These are phyloP conservation scores for Nanorana parkeri DNA, from an alignment of 2,113 vertebrate genomes.

Conservation along the genomic window DNA sequence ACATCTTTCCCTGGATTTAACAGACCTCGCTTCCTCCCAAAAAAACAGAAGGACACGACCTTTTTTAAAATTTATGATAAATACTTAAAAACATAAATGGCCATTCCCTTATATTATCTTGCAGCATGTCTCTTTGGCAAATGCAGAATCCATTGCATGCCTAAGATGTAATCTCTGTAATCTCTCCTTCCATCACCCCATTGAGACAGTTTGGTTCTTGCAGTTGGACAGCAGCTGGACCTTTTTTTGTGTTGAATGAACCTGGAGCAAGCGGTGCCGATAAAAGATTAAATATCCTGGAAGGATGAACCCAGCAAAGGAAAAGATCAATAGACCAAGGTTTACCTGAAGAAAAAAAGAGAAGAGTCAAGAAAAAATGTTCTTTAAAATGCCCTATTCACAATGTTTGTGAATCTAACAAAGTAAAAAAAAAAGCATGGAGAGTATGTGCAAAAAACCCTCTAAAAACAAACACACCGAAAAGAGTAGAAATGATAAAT, in stretches of 20 bases:
- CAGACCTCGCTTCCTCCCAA: not conserved
- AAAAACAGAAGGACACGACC: not conserved
- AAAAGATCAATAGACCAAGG: conserved; percentile 21
- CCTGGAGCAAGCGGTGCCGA: not conserved
- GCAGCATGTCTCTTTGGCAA: not conserved
- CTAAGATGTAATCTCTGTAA: conserved; percentile 19
- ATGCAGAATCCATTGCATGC: not conserved
- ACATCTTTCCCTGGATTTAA: not conserved
- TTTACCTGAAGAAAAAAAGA: conserved; percentile 32
- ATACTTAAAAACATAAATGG: not conserved
- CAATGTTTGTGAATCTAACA: not conserved
- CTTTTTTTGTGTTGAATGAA: conserved; percentile 7
- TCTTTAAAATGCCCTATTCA: not conserved
- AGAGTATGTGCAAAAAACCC: not conserved
- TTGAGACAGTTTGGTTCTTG: conserved; percentile 2
- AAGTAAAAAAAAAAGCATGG: not conserved
- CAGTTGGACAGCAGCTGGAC: conserved; percentile 25
- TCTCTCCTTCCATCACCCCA: conserved; percentile 15
- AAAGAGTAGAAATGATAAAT: too few relatives aligned
- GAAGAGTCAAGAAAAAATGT: not conserved
- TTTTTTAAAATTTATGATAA: not conserved
- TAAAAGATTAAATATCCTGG: conserved; percentile 28
- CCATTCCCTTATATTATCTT: not conserved
- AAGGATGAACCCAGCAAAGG: conserved; percentile 37
- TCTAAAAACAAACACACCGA: too few relatives aligned